Evolutionary conservation across 2,888 invertebrate genomes (phyloP), one percentile per base, ranked within the genome.

Genomic region (Cordilura impudica): DNA sequence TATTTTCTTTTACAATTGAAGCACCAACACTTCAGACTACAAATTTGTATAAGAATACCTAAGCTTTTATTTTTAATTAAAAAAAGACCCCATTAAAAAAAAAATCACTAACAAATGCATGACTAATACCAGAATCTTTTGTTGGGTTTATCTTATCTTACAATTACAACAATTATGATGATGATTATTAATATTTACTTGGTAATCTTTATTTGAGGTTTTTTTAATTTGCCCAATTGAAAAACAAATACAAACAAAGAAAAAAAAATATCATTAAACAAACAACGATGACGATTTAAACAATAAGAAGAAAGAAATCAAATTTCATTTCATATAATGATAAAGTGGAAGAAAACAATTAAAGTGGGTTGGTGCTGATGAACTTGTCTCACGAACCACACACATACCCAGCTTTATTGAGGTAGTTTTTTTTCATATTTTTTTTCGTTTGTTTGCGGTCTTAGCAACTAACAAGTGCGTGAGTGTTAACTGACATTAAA

Each of bases 401-500:
- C 2, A 35, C 7, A 4, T 12, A 35, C 35, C 12, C n/a, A n/a
- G 12, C 35, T 39, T 4, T 39, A 35, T 1, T 6, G 4, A 35
- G 35, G 35, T 35, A 39, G 35, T 39, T 39, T 39, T n/a, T 26
- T 3, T 3, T 4, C 3, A 35, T 39, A 4, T 39, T 1, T 39
- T 39, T 39, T n/a, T 39, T 2, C n/a, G 12, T 39, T 1, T 39
- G 12, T 39, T n/a, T 39, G 3, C n/a, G 12, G 35, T 39, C 35
- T 39, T 39, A 39, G 35, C 35, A 39, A 39, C 35, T 35, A 12
- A 35, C 65, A 43, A 58, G 39, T 66, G 73, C 73, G 65, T 73
- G 73, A 73, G 65, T 73, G 66, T 66, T 58, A 43, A 18, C 10
- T 43, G 66, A 58, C 66, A 61, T 35, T 65, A 71, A 56, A 1